Conservation (phyloP, 2,113 vertebrate genomes). For the Myrmophylax atrothorax region DNA sequence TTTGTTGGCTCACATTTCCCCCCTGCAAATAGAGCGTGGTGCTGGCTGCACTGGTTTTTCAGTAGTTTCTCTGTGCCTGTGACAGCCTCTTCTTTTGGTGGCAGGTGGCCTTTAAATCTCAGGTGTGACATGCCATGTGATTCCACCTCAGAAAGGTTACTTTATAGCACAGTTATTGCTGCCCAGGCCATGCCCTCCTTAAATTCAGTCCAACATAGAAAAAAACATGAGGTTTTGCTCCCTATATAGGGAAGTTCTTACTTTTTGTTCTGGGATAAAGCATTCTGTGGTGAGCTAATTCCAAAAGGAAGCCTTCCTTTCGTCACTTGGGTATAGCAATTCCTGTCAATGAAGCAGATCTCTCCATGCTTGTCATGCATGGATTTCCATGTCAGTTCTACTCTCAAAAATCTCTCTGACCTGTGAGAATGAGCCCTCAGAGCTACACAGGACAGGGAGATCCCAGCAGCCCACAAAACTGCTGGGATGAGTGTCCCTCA, state of each 20-base stretch:
- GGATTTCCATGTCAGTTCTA: background rate
- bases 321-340: background rate
- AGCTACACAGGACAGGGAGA: background rate
- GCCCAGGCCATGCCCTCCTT: background rate
- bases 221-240: background rate
- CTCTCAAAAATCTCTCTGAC: background rate
- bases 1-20: background rate
- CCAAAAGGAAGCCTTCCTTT: background rate
- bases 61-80: background rate
- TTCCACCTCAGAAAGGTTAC: background rate
- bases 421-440: background rate
- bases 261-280: background rate
- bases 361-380: background rate
- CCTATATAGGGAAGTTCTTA: background rate
- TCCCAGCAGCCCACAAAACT: background rate
- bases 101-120: background rate
- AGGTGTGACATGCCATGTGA: background rate
- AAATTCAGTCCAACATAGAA: background rate
- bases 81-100: background rate
- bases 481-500: background rate
- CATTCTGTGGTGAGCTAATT: background rate
- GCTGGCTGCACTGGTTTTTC: background rate
- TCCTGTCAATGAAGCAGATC: background rate
- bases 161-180: background rate
- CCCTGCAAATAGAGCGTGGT: background rate